Evolutionary conservation across 2,113 vertebrate genomes (phyloP), one percentile per base, ranked within the genome.

Genomic region (Gnathonemus echidnorhynchus): DNA sequence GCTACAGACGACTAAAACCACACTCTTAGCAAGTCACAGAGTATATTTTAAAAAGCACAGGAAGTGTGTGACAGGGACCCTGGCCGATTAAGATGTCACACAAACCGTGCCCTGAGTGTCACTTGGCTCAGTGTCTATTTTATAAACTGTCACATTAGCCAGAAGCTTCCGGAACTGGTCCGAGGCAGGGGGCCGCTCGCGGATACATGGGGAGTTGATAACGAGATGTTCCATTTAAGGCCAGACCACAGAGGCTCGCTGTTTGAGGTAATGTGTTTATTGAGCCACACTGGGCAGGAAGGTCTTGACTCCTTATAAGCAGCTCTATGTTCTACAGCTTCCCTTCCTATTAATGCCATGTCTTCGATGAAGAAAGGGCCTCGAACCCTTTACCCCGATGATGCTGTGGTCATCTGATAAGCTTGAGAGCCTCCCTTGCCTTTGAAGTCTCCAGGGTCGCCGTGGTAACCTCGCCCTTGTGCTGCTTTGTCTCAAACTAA

Each of bases 311-410:
- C 27, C 31, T 77, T 77, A 39, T 77, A 77, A 21, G 13, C 46
- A 74, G 21, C 42, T 31, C 62, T 77, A 19, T 19, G 70, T 77
- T 77, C 70, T 77, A 39, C 31, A 6, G 80, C 19, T 58, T 13
- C 88, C 17, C 39, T 49, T 62, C 39, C 53, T 86, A 70, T 90
- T 70, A 86, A 87, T 66, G 66, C 83, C 84, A 66, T 24, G 31
- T 86, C 89, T 87, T 46, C 24, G 39, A 27, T 27, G n/a, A 62
- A 27, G 24, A 62, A 27, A 5, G 19, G n/a, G 19, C 85, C 45
- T 31, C 48, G 11, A 13, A 52, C 85, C 85, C 85, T 52, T 35
- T 4, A 11, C 86, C 35, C n/a, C 21, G n/a, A 9, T 11, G 86
- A 17, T 35, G 42, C 15, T 3, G 42, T 9, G 19, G 46, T 52